A percentile compares a stretch with the other conserved stretches of the same genome.
phyloP scores from a whole-genome alignment of 92 coral and sea anemone genomes.

The Palythoa grandis region DNA sequence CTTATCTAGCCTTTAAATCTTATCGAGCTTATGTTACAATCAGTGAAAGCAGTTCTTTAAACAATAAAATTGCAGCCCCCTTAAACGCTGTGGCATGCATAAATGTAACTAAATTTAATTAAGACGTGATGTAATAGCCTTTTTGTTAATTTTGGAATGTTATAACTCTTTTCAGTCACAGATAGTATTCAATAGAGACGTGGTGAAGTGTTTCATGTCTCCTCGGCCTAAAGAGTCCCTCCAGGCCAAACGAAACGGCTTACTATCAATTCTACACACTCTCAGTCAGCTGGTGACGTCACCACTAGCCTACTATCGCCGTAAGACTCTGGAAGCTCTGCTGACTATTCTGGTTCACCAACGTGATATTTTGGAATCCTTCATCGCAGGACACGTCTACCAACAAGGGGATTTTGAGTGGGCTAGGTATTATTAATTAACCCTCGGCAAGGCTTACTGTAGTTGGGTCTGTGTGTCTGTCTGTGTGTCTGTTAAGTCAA shows the following conservation, averaged over 20 bases:
- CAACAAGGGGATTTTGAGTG: slow-evolving; percentile 95
- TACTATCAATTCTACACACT: slow-evolving; percentile 70
- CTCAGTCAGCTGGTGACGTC: slow-evolving; percentile 90
- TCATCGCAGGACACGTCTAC: slow-evolving; percentile 73
- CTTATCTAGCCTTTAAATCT: no score
- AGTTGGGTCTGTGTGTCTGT: no score
- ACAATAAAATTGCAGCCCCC: no score
- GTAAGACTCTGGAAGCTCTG: slow-evolving; percentile 84
- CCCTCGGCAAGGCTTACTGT: no score
- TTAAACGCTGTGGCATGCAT: not conserved
- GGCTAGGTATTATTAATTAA: slow-evolving; percentile 70
- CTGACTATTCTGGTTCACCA: slow-evolving; percentile 94
- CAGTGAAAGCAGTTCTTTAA: no score
- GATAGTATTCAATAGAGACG: slow-evolving; percentile 83
- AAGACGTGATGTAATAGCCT: not conserved
- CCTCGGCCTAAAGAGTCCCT: slow-evolving; percentile 69
- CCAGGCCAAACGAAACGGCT: slow-evolving; percentile 67
- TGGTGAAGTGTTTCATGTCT: slow-evolving; percentile 71
- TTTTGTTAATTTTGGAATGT: not conserved
- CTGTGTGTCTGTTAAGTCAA: no score
- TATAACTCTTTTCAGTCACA: slow-evolving; percentile 71
- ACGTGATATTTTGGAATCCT: slow-evolving; percentile 84
- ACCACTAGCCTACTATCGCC: slow-evolving; percentile 67
- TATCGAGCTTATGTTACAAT: no score
- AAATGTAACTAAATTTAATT: not conserved